phyloP scores from a whole-genome alignment of 2,113 vertebrate species.

The Takifugu flavidus region DNA sequence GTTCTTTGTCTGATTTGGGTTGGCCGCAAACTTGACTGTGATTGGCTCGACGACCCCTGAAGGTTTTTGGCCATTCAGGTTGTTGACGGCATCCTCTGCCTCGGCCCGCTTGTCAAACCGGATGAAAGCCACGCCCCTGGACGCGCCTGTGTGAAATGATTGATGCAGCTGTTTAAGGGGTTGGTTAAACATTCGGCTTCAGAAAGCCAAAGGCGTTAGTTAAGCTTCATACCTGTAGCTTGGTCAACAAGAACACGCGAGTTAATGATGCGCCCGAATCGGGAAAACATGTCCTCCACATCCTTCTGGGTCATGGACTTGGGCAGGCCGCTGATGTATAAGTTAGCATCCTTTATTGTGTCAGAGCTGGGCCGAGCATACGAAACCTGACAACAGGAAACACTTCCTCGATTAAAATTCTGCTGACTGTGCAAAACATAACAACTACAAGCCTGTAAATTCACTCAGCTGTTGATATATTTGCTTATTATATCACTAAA shows the following conservation, averaged over 20 bases:
- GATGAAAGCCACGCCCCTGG: slow-evolving; percentile 95
- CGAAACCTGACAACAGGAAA: slow-evolving; percentile 81
- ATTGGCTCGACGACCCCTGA: slow-evolving; percentile 90
- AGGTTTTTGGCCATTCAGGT: slow-evolving; percentile 95
- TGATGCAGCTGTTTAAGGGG: too few relatives aligned
- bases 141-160: slow-evolving; percentile 76
- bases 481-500: background rate
- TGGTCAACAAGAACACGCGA: slow-evolving; percentile 95
- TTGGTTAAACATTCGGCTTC: background rate
- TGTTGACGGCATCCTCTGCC: slow-evolving; percentile 95
- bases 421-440: background rate
- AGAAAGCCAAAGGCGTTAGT: slow-evolving; percentile 37
- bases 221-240: slow-evolving; percentile 80
- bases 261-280: slow-evolving; percentile 95
- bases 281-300: slow-evolving; percentile 94
- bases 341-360: slow-evolving; percentile 95
- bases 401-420: slow-evolving; percentile 13
- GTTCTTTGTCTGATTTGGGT: slow-evolving; percentile 96
- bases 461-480: background rate
- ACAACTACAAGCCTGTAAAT: too few relatives aligned
- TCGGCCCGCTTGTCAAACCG: slow-evolving; percentile 94
- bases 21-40: slow-evolving; percentile 96
- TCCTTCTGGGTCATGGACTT: slow-evolving; percentile 95
- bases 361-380: slow-evolving; percentile 96
- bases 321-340: slow-evolving; percentile 95